Base-by-base conservation (phyloP, 2,797 vertebrate species). In the Cichlasoma orientale region DNA sequence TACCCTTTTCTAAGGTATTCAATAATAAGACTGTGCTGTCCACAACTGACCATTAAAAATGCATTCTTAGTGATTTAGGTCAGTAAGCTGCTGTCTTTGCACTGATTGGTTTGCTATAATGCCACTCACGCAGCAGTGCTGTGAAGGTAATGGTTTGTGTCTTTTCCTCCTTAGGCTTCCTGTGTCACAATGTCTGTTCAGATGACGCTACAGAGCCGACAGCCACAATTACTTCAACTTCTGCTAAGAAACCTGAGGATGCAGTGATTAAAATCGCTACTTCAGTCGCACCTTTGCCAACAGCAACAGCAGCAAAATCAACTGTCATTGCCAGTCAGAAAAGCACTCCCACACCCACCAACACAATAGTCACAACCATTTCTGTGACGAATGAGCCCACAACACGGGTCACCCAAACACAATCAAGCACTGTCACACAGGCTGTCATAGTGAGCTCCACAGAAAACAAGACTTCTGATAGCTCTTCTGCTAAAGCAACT, bases 121-220 rank as follows among this genome's bases (percentile, higher is more conserved):
- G 19, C n/a, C 4, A 14, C 66, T 47, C n/a, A 1, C 33, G 19
- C 4, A 21, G 25, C 31, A 23, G 7, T 12, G 2, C 29, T 5
- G 33, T 50, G 5, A 9, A 13, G 0, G 3, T 76, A 73, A 71
- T 18, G 2, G 23, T 19, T 44, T 0, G 1, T 66, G 33, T 77
- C 11, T 76, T 54, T 72, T 66, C 63, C 14, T 79, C 56, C 36
- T 21, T 16, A 93, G 92, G 88, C 55, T 47, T 80, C 68, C 74
- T 91, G 2, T 53, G 84, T 25, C 31, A 72, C 31, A 54, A 31
- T 1, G 18, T 76, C n/a, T 54, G 4, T 69, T 31, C 80, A n/a
- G 6, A 12, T 13, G 1, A 3, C 2, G 0, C 18, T 31, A 8
- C 25, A 5, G 2, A 14, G 4, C 0, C 1, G 9, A 9, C 9